A percentile compares a stretch with the other conserved stretches of the same genome.
Evolutionary conservation across 2,888 invertebrate species (phyloP).

Genomic region (Sinohyriopsis cumingii): DNA sequence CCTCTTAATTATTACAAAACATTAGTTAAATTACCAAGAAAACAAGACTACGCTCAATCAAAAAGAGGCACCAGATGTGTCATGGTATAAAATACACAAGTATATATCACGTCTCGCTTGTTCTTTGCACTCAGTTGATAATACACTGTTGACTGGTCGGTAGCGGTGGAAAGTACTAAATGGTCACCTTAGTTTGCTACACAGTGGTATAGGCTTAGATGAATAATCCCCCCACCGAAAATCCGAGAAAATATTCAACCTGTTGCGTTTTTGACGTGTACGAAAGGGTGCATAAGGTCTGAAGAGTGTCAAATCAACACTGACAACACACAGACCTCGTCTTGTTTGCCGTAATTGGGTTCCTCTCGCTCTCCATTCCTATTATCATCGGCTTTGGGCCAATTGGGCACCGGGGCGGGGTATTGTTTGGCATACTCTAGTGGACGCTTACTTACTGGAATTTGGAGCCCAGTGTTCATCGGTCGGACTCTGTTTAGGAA

Average conservation of each 20-base stretch:
- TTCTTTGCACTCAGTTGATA: conserved; percentile 6
- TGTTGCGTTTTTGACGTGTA: too few species aligned
- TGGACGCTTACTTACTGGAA: conserved; percentile 63
- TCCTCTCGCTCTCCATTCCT: conserved; percentile 8
- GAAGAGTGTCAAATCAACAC: conserved; percentile 2
- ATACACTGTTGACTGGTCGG: conserved; percentile 9
- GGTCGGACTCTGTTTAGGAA: conserved; percentile 61
- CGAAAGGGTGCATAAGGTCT: too few species aligned
- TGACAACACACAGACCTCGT: neutral
- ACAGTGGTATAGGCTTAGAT: too few species aligned
- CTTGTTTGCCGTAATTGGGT: neutral
- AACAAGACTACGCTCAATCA: too few species aligned
- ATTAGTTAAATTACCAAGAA: too few species aligned
- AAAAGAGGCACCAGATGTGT: too few species aligned
- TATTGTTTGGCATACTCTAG: conserved; percentile 60
- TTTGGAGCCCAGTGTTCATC: conserved; percentile 54
- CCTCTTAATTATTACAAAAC: too few species aligned
- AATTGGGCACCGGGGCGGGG: conserved; percentile 51
- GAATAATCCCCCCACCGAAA: too few species aligned
- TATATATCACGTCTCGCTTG: too few species aligned
- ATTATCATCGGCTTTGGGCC: conserved; percentile 47
- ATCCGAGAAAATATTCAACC: too few species aligned
- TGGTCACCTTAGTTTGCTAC: too few species aligned
- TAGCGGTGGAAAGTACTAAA: neutral
- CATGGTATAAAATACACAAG: too few species aligned